Percentiles rank a stretch among this genome's conserved stretches.
These are phyloP conservation scores for Choloepus hoffmanni DNA, from an alignment of 2,113 vertebrate genomes.

Conservation along the genomic window DNA sequence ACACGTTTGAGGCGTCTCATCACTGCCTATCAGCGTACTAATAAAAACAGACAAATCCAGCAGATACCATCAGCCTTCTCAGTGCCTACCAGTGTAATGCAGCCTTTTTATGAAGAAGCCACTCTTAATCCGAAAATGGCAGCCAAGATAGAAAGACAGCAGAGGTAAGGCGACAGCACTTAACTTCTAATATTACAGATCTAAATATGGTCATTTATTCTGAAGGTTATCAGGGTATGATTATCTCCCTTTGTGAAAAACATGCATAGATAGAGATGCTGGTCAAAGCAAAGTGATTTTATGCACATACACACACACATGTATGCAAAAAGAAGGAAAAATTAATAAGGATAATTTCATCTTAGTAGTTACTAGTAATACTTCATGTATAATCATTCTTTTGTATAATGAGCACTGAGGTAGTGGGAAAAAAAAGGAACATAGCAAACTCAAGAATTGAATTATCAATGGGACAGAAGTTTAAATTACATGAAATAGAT, in stretches of 20 bases:
- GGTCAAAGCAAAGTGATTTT: background rate
- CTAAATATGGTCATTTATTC: background rate
- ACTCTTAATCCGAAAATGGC: conserved; percentile 96
- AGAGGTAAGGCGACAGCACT: conserved; percentile 89
- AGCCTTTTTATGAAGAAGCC: conserved; percentile 90
- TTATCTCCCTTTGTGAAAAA: background rate
- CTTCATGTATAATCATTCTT: conserved; percentile 25
- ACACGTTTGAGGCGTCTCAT: conserved; percentile 96
- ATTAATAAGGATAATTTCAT: background rate
- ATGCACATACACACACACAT: background rate
- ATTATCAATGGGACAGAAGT: background rate
- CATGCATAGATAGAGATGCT: background rate
- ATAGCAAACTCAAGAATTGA: conserved; percentile 38
- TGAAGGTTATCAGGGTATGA: background rate
- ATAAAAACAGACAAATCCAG: conserved; percentile 95
- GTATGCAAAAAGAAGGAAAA: background rate
- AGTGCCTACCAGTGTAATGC: conserved; percentile 89
- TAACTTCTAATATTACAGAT: background rate
- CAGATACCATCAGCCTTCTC: conserved; percentile 92
- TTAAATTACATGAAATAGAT: conserved; percentile 17
- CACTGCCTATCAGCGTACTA: conserved; percentile 96
- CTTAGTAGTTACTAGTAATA: background rate
- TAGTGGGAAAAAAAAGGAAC: background rate
- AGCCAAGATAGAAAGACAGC: conserved; percentile 98
- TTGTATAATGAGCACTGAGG: conserved; percentile 24